Conservation (phyloP, 2,888 invertebrate genomes). For the Parthenolecanium corni region DNA sequence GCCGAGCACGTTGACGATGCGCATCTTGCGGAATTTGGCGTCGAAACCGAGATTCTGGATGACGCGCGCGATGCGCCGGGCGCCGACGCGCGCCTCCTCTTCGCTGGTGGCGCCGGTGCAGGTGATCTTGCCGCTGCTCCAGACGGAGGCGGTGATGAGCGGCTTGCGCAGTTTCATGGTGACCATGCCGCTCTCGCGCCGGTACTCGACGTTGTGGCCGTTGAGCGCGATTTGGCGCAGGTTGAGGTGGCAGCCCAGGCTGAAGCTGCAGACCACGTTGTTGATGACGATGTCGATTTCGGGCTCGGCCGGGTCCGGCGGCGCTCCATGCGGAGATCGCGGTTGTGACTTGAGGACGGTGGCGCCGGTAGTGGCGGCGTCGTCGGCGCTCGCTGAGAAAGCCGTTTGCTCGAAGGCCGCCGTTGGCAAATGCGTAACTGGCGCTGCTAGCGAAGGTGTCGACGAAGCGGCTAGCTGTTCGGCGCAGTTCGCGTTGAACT, state of each 20-base stretch:
- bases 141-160: slow-evolving; percentile 91
- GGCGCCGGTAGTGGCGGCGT: neutral
- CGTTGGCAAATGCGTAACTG: too few relatives aligned
- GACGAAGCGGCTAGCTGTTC: neutral
- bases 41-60: slow-evolving; percentile 87
- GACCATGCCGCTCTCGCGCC: slow-evolving; percentile 91
- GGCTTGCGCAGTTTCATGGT: slow-evolving; percentile 95
- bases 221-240: slow-evolving; percentile 83
- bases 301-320: slow-evolving; percentile 40
- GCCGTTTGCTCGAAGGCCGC: too few relatives aligned
- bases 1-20: slow-evolving; percentile 94
- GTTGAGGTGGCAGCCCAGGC: slow-evolving; percentile 91
- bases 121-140: slow-evolving; percentile 96
- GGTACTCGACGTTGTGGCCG: slow-evolving; percentile 88
- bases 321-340: slow-evolving; percentile 7
- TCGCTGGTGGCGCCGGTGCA: slow-evolving; percentile 87
- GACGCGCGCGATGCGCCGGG: slow-evolving; percentile 78
- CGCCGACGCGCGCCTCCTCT: slow-evolving; percentile 73
- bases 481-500: neutral
- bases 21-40: slow-evolving; percentile 79
- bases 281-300: slow-evolving; percentile 92
- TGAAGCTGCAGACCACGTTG: slow-evolving; percentile 95
- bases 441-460: neutral
- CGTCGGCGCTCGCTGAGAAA: too few relatives aligned
- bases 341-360: neutral